Evolutionary conservation across 2,888 invertebrate genomes (phyloP).

Genomic region (Caenorhabditis sp.): DNA sequence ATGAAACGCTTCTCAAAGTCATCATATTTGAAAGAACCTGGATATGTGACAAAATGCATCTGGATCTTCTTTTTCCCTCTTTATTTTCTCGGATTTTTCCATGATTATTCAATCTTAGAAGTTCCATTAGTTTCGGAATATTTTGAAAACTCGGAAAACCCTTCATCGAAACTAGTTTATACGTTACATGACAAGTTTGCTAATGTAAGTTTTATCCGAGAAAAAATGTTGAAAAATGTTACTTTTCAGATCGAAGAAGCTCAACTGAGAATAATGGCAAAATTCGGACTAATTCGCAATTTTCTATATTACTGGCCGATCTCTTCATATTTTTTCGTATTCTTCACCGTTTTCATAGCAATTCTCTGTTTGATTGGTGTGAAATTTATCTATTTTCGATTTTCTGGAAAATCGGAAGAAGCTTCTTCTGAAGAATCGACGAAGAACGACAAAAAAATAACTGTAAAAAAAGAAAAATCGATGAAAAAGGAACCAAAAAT

Average conservation of each 20-base stretch:
- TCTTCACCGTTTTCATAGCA: slow-evolving; percentile 13
- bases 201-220: slow-evolving; percentile 45
- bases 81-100: slow-evolving; percentile 62
- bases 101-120: slow-evolving; percentile 33
- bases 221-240: slow-evolving; percentile 1
- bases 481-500: slow-evolving; percentile 10
- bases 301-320: slow-evolving; percentile 63
- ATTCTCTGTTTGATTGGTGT: slow-evolving; percentile 13
- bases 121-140: slow-evolving; percentile 43
- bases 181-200: slow-evolving; percentile 65
- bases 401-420: background rate
- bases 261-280: slow-evolving; percentile 51
- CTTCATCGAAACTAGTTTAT: slow-evolving; percentile 49
- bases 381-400: slow-evolving; percentile 11
- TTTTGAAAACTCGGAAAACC: slow-evolving; percentile 26
- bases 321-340: slow-evolving; percentile 42
- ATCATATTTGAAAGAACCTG: slow-evolving; percentile 44
- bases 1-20: slow-evolving; percentile 41
- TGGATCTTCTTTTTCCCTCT: slow-evolving; percentile 57
- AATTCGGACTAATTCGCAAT: slow-evolving; percentile 58
- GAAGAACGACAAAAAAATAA: background rate
- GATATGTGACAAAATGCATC: slow-evolving; percentile 25
- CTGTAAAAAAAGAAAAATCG: slow-evolving; percentile 8
- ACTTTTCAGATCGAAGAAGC: slow-evolving; percentile 52
- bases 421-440: slow-evolving; percentile 2